phyloP scores from a whole-genome alignment of 1,140 invertebrate genomes.

The Pseudomyrmex flavicornis region DNA sequence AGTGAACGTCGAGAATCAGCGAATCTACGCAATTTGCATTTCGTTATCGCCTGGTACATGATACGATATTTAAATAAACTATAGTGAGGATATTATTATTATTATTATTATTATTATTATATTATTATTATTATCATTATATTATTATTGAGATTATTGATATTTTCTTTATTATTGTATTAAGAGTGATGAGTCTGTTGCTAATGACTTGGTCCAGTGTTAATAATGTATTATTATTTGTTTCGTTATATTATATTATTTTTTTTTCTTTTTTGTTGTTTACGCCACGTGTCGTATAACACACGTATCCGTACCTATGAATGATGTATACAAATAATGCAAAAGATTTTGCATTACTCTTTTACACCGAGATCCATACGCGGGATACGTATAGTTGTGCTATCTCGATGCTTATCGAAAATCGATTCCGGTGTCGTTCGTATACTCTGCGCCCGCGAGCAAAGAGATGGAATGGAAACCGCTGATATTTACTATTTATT shows the following conservation, averaged over 20 bases:
- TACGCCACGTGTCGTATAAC: constrained; percentile 83
- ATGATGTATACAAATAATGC: constrained; percentile 65
- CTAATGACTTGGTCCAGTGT: constrained; percentile 84
- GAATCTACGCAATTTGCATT: constrained; percentile 48
- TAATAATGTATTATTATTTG: constrained; percentile 86
- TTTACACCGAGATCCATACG: constrained; percentile 53
- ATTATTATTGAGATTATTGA: constrained; percentile 76
- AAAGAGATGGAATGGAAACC: constrained; percentile 39
- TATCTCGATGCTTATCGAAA: constrained; percentile 41
- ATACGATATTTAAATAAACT: constrained; percentile 71
- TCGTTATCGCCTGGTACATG: constrained; percentile 74
- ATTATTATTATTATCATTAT: constrained; percentile 67
- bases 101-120: constrained; percentile 74
- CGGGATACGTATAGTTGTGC: constrained; percentile 27
- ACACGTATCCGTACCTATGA: constrained; percentile 81
- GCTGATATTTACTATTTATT: constrained; percentile 66
- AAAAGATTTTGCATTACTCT: constrained; percentile 52
- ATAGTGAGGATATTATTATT: constrained; percentile 73
- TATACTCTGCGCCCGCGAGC: neutral
- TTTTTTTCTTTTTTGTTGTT: constrained; percentile 84
- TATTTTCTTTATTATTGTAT: constrained; percentile 80
- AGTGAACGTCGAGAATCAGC: neutral
- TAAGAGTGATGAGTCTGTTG: constrained; percentile 81
- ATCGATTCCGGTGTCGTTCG: constrained; percentile 27
- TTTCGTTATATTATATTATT: constrained; percentile 84